Evolutionary conservation across 37 sponge, comb jelly and placozoan genomes (phyloP), one percentile per base, ranked within the genome.

Genomic region (Aplysina aerophoba): DNA sequence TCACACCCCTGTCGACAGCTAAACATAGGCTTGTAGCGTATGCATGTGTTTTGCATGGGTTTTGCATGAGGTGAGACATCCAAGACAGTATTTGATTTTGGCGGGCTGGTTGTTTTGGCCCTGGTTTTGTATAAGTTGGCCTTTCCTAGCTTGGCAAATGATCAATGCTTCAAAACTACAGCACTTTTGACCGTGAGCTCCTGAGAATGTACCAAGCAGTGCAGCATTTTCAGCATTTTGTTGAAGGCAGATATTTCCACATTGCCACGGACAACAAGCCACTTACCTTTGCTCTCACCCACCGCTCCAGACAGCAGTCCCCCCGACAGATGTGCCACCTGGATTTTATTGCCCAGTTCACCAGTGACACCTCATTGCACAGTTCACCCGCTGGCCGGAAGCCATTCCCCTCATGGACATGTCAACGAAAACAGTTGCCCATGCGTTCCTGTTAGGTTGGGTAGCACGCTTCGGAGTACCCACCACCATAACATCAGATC

Each of bases 401-500:
- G 87, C 87, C 17, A 78, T 86, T 39, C 80, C 86, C 16, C 62
- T 80, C 36, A 31, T 71, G 14, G n/a, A 62, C 25, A 80, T 64
- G 16, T 65, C 69, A 55, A 71, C 81, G 5, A 81, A 87, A 80
- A 36, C 87, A 40, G 87, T 87, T 4, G 81, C 65, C 11, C 86
- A 88, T 83, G 89, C 85, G 0, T 83, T 91, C 56, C 35, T 83
- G 37, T 31, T 15, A 30, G 63, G 84, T 14, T 91, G 88, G 92
- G 80, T 91, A 21, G 39, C 88, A 0, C 58, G 85, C 0, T 91
- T 91, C 80, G 87, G 87, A 5, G 80, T 86, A 50, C 91, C 87
- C 41, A 83, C 87, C 28, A 86, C 79, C 50, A 83, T 86, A 21
- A 56, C 59, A 5, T 83, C 91, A 31, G 91, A 90, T 71, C 85